Conservation (phyloP, 2,888 invertebrate genomes). For the Lasioglossum vierecki region DNA sequence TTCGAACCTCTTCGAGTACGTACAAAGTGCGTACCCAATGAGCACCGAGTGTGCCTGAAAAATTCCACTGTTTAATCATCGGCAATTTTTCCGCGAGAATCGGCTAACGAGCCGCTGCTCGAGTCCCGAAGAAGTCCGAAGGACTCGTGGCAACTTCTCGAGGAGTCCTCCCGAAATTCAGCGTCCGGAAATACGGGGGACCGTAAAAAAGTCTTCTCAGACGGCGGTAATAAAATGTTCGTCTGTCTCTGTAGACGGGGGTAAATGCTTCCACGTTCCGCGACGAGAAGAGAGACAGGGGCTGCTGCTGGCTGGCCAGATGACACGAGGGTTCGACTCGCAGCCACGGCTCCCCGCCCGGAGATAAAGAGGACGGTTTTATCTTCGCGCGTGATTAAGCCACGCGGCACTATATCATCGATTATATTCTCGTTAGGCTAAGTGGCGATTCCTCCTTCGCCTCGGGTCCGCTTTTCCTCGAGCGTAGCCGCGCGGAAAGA, state of each 20-base stretch:
- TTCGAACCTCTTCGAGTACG: background rate
- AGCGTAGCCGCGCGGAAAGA: conserved; percentile 66
- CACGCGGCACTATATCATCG: conserved; percentile 78
- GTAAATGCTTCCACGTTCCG: conserved; percentile 52
- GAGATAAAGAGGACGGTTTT: conserved; percentile 69
- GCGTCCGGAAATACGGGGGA: conserved; percentile 17
- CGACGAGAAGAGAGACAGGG: background rate
- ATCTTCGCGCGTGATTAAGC: conserved; percentile 81
- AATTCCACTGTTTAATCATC: background rate
- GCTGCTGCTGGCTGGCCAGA: background rate
- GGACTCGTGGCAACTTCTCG: background rate
- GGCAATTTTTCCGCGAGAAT: background rate
- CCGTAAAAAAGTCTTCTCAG: conserved; percentile 55
- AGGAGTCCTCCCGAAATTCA: conserved; percentile 14
- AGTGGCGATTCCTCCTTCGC: conserved; percentile 51
- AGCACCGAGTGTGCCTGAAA: background rate
- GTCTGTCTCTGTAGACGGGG: conserved; percentile 52
- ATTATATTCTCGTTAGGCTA: conserved; percentile 81
- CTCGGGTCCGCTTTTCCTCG: conserved; percentile 44
- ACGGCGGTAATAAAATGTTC: conserved; percentile 65
- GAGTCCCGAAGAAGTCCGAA: background rate
- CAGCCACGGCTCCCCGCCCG: conserved; percentile 16
- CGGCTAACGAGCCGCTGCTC: background rate
- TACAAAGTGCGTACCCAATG: background rate
- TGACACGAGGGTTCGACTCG: conserved; percentile 52